phyloP scores from a whole-genome alignment of 2,113 vertebrate species.

The Nothocercus julius region DNA sequence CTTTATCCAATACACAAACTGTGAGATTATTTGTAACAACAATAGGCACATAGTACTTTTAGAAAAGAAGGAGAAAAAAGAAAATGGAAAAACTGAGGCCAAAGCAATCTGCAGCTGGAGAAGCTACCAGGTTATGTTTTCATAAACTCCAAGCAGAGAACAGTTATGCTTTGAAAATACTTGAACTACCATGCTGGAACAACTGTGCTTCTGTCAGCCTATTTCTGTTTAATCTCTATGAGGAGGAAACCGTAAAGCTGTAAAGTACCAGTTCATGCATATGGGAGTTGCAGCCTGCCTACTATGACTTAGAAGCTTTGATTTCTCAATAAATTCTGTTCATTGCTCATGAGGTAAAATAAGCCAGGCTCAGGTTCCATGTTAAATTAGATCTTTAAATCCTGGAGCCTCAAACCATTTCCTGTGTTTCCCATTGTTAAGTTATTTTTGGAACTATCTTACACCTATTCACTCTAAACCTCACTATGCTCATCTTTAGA shows the following conservation, averaged over 20 bases:
- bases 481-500: neutral
- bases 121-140: neutral
- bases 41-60: neutral
- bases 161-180: neutral
- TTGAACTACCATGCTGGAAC: neutral
- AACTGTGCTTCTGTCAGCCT: neutral
- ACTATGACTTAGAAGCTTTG: neutral
- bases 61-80: neutral
- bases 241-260: neutral
- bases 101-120: neutral
- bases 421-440: neutral
- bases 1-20: neutral
- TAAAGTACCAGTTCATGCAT: neutral
- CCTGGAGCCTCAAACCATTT: neutral
- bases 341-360: neutral
- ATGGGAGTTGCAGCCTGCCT: neutral
- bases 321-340: neutral
- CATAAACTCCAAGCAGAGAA: neutral
- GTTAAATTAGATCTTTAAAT: neutral
- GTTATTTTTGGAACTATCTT: neutral
- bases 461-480: neutral
- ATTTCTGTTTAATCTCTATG: neutral
- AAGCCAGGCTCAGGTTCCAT: neutral
- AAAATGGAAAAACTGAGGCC: neutral
- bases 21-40: neutral